Evolutionary conservation across 2,888 invertebrate genomes (phyloP), one percentile per base, ranked within the genome.

Genomic region (Dasysyrphus albostriatus): DNA sequence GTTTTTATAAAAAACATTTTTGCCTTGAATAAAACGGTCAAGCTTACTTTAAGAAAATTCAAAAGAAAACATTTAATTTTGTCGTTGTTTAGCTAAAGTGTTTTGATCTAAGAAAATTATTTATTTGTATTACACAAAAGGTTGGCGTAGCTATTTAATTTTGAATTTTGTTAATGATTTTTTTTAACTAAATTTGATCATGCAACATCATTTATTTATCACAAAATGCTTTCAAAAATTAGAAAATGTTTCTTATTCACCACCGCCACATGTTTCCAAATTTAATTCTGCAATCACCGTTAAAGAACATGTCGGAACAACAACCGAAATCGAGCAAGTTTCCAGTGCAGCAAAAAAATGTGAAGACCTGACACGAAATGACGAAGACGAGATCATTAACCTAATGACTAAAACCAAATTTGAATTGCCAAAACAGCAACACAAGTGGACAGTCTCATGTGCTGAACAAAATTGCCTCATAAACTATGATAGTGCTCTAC

Each of bases 351-450:
- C 73, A 12, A 74, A 58, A 19, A 77, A 61, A 12, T 88, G 83
- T 37, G 88, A 88, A n/a, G 83, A 83, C n/a, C 72, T 88, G 0
- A 83, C 73, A 24, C 83, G 59, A 2, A 83, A 76, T 16, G 83
- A 88, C 56, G 90, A 90, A 58, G 88, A 88, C 8, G 90, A 90
- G 75, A 88, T 90, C 7, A 88, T 90, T 7, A 56, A 88, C 24
- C 82, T 88, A 9, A 89, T 88, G 88, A 87, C 88, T 16, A 72
- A 70, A n/a, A 82, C 83, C 0, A 79, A 88, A 67, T 65, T 87
- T n/a, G 34, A 34, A 14, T 14, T 67, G 9, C 70, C 75, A 8
- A 37, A 19, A n/a, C 51, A 32, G 7, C 32, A 54, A n/a, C 47
- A 81, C 8, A 9, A 7, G 8, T 16, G n/a, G 34, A 77, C 85